Conservation (phyloP, 2,113 vertebrate genomes). For the Benitochromis conjunctus region DNA sequence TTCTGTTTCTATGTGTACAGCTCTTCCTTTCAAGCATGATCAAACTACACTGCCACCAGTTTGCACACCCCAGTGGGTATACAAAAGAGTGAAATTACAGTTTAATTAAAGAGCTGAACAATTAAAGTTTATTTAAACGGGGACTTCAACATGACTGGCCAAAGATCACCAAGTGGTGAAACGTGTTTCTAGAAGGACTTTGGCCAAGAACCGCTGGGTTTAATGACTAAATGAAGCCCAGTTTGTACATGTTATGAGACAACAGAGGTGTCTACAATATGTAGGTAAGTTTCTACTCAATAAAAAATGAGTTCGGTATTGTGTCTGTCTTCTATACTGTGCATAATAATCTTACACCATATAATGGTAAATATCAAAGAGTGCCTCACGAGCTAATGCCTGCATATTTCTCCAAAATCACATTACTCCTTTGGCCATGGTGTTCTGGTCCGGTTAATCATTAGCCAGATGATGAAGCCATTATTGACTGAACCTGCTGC, state of each 20-base stretch:
- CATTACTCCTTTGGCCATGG: background rate
- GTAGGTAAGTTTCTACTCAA: background rate
- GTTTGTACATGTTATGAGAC: background rate
- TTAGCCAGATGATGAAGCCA: slow-evolving; percentile 61
- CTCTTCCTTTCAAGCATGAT: background rate
- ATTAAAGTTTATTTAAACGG: background rate
- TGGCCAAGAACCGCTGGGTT: background rate
- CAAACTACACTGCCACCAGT: background rate
- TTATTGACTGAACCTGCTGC: slow-evolving; percentile 62
- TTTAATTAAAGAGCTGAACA: background rate
- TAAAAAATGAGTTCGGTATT: background rate
- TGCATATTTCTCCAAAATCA: background rate
- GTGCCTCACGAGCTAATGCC: background rate
- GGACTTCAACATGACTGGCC: accelerated
- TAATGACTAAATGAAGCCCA: accelerated
- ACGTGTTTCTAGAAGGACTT: background rate
- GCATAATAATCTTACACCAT: background rate
- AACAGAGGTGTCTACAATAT: background rate
- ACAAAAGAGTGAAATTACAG: background rate
- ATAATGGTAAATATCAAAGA: background rate
- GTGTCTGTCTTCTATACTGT: background rate
- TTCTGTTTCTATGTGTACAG: background rate
- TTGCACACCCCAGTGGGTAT: accelerated
- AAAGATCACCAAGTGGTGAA: background rate
- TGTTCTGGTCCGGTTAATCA: slow-evolving; percentile 32